Percentiles rank a stretch among this genome's conserved stretches.
Evolutionary conservation across 2,113 vertebrate genomes (phyloP).

Genomic region (Oncorhynchus keta): DNA sequence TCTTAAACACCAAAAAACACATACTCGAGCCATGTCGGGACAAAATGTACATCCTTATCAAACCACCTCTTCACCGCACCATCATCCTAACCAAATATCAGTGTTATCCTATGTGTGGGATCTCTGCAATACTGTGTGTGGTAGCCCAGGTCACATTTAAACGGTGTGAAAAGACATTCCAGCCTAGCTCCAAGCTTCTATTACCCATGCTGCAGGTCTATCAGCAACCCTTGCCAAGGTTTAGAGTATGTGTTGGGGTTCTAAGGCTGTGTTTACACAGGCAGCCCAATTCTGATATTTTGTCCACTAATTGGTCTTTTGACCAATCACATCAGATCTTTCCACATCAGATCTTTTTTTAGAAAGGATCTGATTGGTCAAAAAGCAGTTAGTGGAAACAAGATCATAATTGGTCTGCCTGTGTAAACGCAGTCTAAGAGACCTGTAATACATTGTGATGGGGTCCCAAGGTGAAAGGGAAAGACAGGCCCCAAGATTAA

Average conservation of each 20-base stretch:
- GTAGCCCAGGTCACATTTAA: not conserved
- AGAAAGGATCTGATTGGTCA: no score
- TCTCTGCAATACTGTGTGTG: no score
- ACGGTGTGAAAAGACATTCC: not conserved
- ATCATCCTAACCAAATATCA: not conserved
- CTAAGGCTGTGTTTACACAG: no score
- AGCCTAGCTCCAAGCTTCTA: not conserved
- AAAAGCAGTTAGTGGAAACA: no score
- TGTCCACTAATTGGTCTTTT: no score
- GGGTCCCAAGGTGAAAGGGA: conserved; percentile 62
- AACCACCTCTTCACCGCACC: not conserved
- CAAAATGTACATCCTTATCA: not conserved
- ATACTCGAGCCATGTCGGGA: not conserved
- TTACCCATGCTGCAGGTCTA: conserved; percentile 42
- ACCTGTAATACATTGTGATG: conserved; percentile 41
- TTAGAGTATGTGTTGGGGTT: conserved; percentile 54
- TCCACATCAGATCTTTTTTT: no score
- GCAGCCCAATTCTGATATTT: no score
- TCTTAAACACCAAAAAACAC: not conserved
- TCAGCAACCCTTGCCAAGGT: conserved; percentile 51
- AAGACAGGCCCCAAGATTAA: conserved; percentile 65
- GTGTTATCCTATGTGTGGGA: not conserved
- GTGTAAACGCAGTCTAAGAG: conserved; percentile 29
- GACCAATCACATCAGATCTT: no score
- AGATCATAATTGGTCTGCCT: no score